Base-by-base conservation (phyloP, 2,888 invertebrate genomes). In the Nymphalis urticae region DNA sequence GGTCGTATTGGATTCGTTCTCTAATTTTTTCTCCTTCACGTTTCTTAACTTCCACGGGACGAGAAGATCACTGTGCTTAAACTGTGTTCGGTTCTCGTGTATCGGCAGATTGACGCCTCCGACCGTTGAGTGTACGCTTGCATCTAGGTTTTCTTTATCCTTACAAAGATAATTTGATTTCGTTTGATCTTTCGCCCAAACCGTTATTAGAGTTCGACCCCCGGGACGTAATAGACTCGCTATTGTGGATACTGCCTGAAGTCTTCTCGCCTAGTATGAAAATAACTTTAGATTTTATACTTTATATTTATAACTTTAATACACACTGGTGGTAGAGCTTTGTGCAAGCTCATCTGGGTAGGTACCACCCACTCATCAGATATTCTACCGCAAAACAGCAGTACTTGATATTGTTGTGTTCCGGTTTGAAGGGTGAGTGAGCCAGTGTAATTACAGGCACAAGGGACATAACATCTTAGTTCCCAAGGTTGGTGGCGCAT, bases 151-250 rank as follows among this genome's bases (percentile, higher is more conserved):
- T 69, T 85, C 79, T 50, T 80, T 74, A 48, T 74, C 75, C 78
- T 89, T 82, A 62, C 78, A 78, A 4, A 90, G 77, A 72, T 93
- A 92, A 67, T 88, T 93, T 56, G 95, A 93, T 71, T 91, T 94
- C 2, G 93, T 93, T 87, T 98, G 98, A 82, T 98, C 96, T 85
- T 96, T 96, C 0, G 99, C 98, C 99, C 99, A 99, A 0, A 99
- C 99, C 75, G 99, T 98, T 70, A 99, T 95, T 7, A 99, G 91
- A 2, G 96, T 96, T 73, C 89, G 91, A 0, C 99, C 99, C 0
- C 94, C 95, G 0, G 92, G 82, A n/a, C 94, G 90, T 8, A 99
- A 90, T 1, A 97, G 87, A 17, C 98, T 93, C 0, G 95, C 85
- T 79, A 98, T 95, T 84, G 98, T 97, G 24, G 87, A 81, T 17